Base-by-base conservation (phyloP, 2,888 invertebrate genomes). In the Zygothrica quintamaculata region DNA sequence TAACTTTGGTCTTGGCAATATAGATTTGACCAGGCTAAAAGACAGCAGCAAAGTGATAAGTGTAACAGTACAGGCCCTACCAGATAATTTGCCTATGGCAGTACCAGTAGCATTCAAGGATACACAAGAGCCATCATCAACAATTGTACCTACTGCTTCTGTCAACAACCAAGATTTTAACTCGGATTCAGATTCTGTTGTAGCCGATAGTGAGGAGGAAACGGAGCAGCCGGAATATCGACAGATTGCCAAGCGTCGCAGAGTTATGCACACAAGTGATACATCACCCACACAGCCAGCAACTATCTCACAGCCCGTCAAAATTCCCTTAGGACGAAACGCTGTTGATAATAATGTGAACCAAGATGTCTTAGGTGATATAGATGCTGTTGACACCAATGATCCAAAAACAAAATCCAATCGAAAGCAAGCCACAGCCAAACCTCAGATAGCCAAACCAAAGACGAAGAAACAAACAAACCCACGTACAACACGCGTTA, bases 141-240 rank as follows among this genome's bases (percentile, higher is more conserved):
- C 11, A n/a, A 7, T 15, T 3, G 1, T 9, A 31, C 1, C 11
- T 4, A 16, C 16, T 29, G 13, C 31, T 34, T 18, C 39, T 4
- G 5, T 16, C 4, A 16, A 25, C 29, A 36, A 22, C 1, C 16
- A 18, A n/a, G 42, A 44, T 4, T 22, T 15, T 3, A 64, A 74
- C 18, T 91, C 91, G 69, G 94, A 95, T 77, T 94, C 93, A 84
- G 95, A 96, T 77, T 96, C 96, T 88, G 92, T 94, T 61, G 92
- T 94, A 50, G 93, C 90, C 9, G 94, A 94, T 74, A 95, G 95
- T 90, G 95, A 94, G 73, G 93, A 94, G 33, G 95, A 95, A 81
- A 60, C 62, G 1, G 74, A 78, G n/a, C 60, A 69, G 3, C 70
- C 80, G 16, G 92, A 92, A 66, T 91, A 93, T 76, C 92, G 93